Percentiles rank a stretch among this genome's conserved stretches.
These are phyloP conservation scores for Drosophila sechellia DNA, from an alignment of 1,140 invertebrate species.

Conservation along the genomic window DNA sequence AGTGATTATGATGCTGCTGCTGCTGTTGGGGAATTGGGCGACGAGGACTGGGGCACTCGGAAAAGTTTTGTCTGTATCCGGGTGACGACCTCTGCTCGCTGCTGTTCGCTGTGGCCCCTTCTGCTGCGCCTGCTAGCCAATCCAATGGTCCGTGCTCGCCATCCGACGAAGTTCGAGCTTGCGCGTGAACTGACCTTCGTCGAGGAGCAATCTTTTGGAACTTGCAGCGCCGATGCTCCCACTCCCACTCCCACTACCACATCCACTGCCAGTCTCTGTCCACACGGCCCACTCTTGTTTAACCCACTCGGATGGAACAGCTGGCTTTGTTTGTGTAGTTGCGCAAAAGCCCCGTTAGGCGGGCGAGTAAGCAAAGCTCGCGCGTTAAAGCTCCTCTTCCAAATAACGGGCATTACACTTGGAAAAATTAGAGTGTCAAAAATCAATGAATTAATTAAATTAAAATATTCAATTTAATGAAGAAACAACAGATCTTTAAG, in stretches of 20 bases:
- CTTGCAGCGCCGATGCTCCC: conserved; percentile 44
- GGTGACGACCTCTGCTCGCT: conserved; percentile 24
- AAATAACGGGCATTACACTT: neutral
- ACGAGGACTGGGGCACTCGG: conserved; percentile 55
- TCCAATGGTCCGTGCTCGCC: conserved; percentile 27
- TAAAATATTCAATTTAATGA: neutral
- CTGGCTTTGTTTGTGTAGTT: conserved; percentile 71
- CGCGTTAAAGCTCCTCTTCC: neutral
- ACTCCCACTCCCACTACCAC: neutral
- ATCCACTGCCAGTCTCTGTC: neutral
- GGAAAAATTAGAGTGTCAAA: neutral
- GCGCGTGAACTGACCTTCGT: conserved; percentile 77
- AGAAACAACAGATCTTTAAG: neutral
- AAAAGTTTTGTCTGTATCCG: conserved; percentile 62
- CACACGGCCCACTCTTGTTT: conserved; percentile 3
- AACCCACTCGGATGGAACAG: conserved; percentile 39
- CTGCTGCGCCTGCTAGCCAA: conserved; percentile 20
- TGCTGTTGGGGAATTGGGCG: conserved; percentile 34
- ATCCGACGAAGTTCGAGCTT: conserved; percentile 59
- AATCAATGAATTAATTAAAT: neutral
- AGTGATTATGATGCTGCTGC: conserved; percentile 1
- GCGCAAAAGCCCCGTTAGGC: conserved; percentile 56
- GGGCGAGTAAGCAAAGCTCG: conserved; percentile 34
- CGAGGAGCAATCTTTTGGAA: conserved; percentile 48
- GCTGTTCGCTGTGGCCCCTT: neutral